Evolutionary conservation across 2,888 invertebrate species (phyloP), one percentile per base, ranked within the genome.

Genomic region (Serripes groenlandicus): DNA sequence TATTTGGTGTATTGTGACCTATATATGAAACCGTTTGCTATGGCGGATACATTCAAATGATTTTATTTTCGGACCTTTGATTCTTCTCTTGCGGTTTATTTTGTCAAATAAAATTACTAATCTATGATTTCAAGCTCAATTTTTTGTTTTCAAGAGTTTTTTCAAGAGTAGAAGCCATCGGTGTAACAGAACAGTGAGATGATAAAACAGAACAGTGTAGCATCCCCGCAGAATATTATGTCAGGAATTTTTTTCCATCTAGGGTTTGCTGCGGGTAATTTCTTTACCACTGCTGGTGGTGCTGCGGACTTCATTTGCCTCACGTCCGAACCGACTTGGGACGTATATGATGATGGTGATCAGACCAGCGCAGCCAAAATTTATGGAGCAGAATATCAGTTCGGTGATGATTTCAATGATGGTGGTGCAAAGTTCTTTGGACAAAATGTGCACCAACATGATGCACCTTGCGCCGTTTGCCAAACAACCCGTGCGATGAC

Each of bases 231-330:
- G n/a, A n/a, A n/a, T n/a, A n/a, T n/a, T n/a, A n/a, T n/a, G n/a
- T n/a, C n/a, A n/a, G n/a, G n/a, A n/a, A n/a, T n/a, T n/a, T n/a
- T n/a, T n/a, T n/a, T n/a, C n/a, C n/a, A n/a, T n/a, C n/a, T 32
- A 71, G 56, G 71, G 21, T 71, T 54, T 56, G n/a, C 34, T 26
- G 56, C 54, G 3, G 71, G 71, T 21, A 71, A 32, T 37, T 28
- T 0, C 30, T 71, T 34, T 32, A 26, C 52, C 11, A 32, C 3
- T 23, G 32, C 52, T 32, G 71, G 34, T n/a, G 71, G 71, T n/a
- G 71, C 71, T 71, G 71, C 71, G n/a, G 56, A 71, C 35, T 71
- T 54, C 34, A 28, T 71, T 34, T 71, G 71, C 28, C 35, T 71
- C 23, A 54, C 30, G 4, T 23, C 35, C 1, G 56, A 71, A 2